phyloP scores from a whole-genome alignment of 35 echinoderm and acorn worm species.

The Apostichopus californicus region DNA sequence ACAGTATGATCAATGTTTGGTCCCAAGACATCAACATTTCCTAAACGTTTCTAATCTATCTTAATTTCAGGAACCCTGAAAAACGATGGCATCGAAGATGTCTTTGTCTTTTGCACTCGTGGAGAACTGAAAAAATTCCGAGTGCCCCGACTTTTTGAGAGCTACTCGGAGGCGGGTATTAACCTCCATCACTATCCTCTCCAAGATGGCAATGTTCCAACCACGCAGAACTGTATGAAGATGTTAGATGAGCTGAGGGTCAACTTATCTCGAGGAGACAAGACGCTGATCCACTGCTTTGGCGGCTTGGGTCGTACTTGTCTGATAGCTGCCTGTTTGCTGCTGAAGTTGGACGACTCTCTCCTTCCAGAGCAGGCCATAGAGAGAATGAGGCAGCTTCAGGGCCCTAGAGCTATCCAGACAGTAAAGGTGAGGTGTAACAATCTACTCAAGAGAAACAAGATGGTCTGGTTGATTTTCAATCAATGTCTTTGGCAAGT shows the following conservation, averaged over 20 bases:
- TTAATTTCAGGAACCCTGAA: slow-evolving; percentile 69
- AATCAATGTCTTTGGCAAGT: no score
- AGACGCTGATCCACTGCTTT: slow-evolving; percentile 81
- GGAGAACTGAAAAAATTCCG: slow-evolving; percentile 84
- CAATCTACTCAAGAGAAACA: no score
- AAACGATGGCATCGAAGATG: slow-evolving; percentile 62
- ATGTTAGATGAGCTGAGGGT: slow-evolving; percentile 70
- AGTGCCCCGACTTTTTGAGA: slow-evolving; percentile 68
- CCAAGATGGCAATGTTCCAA: slow-evolving; percentile 67
- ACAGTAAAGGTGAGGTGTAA: slow-evolving; percentile 74
- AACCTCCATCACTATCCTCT: slow-evolving; percentile 88
- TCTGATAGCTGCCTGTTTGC: slow-evolving; percentile 73
- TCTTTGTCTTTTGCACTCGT: slow-evolving; percentile 83
- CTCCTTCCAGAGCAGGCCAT: slow-evolving; percentile 71
- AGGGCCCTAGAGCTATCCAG: slow-evolving; percentile 84
- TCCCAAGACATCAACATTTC: neutral
- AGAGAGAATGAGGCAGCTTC: slow-evolving; percentile 59
- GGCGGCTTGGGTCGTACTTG: slow-evolving; percentile 81
- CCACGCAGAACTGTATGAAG: slow-evolving; percentile 67
- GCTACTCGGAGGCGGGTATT: slow-evolving; percentile 71
- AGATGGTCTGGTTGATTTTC: no score
- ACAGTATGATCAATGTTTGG: neutral
- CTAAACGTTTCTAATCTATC: neutral
- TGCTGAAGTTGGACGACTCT: slow-evolving; percentile 65
- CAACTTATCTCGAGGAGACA: slow-evolving; percentile 38